Evolutionary conservation across 2,888 invertebrate genomes (phyloP), one percentile per base, ranked within the genome.

Genomic region (Taphrorychus bicolor): DNA sequence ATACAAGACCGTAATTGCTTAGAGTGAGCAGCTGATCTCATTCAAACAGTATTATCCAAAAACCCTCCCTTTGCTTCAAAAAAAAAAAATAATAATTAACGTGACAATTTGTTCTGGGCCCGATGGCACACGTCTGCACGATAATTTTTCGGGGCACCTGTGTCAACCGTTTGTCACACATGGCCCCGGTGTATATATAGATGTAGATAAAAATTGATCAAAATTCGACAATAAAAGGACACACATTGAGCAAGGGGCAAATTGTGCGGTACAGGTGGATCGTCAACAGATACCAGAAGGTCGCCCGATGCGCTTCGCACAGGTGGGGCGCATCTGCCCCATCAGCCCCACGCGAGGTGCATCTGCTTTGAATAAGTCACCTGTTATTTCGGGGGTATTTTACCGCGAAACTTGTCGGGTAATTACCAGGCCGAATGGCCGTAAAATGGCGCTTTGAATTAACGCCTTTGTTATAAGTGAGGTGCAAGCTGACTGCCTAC

Each of bases 331-430:
- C 67, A 67, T 67, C 67, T 67, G 67, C 59, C 45, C 14, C 21
- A 60, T 21, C 24, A 51, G 45, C 60, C 60, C 58, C 51, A 57
- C 42, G 58, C 19, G 17, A 62, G 56, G 14, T 51, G 52, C 67
- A 67, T 63, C 67, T 67, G 67, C 67, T 63, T 67, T 45, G 11
- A 66, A 56, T 7, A 59, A 62, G 22, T 54, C 58, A 62, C 67
- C 62, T 58, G 58, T 67, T 58, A n/a, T 59, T 67, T 67, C n/a
- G 49, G 58, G 59, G 66, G 32, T 57, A 67, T 67, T 61, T 67
- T 58, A 62, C 61, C 58, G 61, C 61, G 45, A 67, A 67, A 52
- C 17, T 16, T 1, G 42, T 14, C 49, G 11, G n/a, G 14, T 54
- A 64, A 65, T 65, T 65, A 59, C 48, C 18, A 21, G 17, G 24